Evolutionary conservation across 64 coral and sea anemone genomes (phyloP).

Genomic region (Acropora tenuis): DNA sequence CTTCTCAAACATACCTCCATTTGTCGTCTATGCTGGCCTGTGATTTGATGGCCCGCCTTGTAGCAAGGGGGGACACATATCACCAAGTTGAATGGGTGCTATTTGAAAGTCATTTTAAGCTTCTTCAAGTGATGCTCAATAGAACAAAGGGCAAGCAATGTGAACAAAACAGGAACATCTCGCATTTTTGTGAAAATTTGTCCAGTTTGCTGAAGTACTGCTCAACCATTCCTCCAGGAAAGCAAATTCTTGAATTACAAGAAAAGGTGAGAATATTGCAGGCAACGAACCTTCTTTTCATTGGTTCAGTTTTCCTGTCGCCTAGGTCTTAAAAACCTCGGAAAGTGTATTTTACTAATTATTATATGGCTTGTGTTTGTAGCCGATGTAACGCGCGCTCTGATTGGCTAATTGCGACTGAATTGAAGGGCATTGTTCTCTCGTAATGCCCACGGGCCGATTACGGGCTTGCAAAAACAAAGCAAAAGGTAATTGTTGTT

Average conservation of each 20-base stretch:
- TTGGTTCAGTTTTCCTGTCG: too few relatives aligned
- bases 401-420: too few relatives aligned
- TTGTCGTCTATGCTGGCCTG: slow-evolving; percentile 49
- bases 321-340: too few relatives aligned
- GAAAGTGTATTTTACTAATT: too few relatives aligned
- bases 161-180: slow-evolving; percentile 43
- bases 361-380: too few relatives aligned
- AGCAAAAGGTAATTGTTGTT: too few relatives aligned
- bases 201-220: slow-evolving; percentile 80
- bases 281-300: not conserved
- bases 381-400: too few relatives aligned
- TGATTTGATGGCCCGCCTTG: slow-evolving; percentile 58
- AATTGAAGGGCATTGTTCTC: too few relatives aligned
- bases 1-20: slow-evolving; percentile 48
- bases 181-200: slow-evolving; percentile 86
- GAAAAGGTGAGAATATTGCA: slow-evolving; percentile 69
- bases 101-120: slow-evolving; percentile 75
- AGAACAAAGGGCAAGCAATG: slow-evolving; percentile 4
- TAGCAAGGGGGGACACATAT: slow-evolving; percentile 88
- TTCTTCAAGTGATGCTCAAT: slow-evolving; percentile 86
- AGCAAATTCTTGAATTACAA: slow-evolving; percentile 82
- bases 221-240: slow-evolving; percentile 80
- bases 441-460: too few relatives aligned
- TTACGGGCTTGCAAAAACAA: too few relatives aligned
- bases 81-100: slow-evolving; percentile 83